Percentiles rank a stretch among this genome's conserved stretches.
These are phyloP conservation scores for Ephestia elutella DNA, from an alignment of 1,140 invertebrate species.

Conservation along the genomic window DNA sequence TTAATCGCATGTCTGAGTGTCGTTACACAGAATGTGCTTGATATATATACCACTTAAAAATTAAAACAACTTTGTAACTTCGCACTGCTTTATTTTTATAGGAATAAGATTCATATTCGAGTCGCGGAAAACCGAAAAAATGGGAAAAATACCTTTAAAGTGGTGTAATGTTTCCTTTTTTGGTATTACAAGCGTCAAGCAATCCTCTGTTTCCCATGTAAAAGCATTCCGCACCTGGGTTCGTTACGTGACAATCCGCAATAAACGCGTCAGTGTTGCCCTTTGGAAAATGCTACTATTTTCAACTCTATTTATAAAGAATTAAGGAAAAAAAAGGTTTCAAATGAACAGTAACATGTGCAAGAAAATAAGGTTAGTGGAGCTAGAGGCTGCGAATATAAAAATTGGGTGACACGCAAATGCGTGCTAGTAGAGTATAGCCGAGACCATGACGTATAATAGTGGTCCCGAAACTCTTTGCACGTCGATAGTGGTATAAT, in stretches of 20 bases:
- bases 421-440: slow-evolving; percentile 25
- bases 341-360: slow-evolving; percentile 8
- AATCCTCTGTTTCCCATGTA: slow-evolving; percentile 45
- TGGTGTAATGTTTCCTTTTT: slow-evolving; percentile 32
- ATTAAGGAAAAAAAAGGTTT: slow-evolving; percentile 13
- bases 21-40: slow-evolving; percentile 29
- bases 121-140: not conserved
- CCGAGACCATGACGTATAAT: slow-evolving; percentile 11
- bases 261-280: slow-evolving; percentile 36
- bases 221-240: slow-evolving; percentile 53
- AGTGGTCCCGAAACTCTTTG: slow-evolving; percentile 13
- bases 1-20: slow-evolving; percentile 39
- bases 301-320: slow-evolving; percentile 8
- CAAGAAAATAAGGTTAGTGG: slow-evolving; percentile 48
- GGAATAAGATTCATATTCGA: not conserved
- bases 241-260: slow-evolving; percentile 48
- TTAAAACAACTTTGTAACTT: slow-evolving; percentile 5
- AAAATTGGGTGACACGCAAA: slow-evolving; percentile 36
- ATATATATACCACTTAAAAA: slow-evolving; percentile 26
- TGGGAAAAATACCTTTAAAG: not conserved
- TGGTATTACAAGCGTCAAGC: slow-evolving; percentile 39
- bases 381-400: slow-evolving; percentile 42
- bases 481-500: slow-evolving; percentile 13
- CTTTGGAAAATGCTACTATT: slow-evolving; percentile 11
- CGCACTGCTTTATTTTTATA: not conserved